Conservation (phyloP, 2,888 invertebrate species). For the Aphelenchoides bicaudatus region DNA sequence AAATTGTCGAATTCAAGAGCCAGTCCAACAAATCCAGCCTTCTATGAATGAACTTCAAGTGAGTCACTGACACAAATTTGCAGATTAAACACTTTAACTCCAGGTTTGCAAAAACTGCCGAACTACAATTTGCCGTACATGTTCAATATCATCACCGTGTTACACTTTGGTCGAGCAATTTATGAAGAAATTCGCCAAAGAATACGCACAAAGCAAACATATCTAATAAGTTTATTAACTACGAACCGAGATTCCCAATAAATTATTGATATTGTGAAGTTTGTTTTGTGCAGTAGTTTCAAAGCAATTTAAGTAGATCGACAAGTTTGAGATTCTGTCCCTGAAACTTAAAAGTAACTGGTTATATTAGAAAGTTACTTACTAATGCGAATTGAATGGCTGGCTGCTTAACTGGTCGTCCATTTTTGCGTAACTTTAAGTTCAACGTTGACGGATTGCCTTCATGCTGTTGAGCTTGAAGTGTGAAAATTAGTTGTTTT, state of each 20-base stretch:
- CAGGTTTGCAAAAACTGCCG: constrained; percentile 25
- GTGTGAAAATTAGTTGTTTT: too few relatives aligned
- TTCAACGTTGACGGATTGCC: background rate
- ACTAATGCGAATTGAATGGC: background rate
- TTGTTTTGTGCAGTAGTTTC: background rate
- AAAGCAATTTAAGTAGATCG: background rate
- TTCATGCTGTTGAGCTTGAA: background rate
- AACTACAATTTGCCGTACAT: constrained; percentile 25
- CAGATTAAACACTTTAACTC: constrained; percentile 1
- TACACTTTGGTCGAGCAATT: constrained; percentile 25
- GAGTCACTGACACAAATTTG: constrained; percentile 6
- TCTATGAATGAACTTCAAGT: constrained; percentile 16
- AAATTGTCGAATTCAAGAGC: constrained; percentile 29
- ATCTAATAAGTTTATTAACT: background rate
- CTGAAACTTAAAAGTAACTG: background rate
- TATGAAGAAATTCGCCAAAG: constrained; percentile 11
- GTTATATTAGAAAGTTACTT: background rate
- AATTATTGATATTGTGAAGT: constrained; percentile 4
- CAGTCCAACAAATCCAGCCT: constrained; percentile 9
- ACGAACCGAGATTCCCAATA: background rate
- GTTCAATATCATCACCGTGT: constrained; percentile 25
- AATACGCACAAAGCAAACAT: background rate
- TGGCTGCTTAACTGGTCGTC: constrained; percentile 3
- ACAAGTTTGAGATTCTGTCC: background rate
- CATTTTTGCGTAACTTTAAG: background rate